phyloP scores from a whole-genome alignment of 2,113 vertebrate species.

The Vidua chalybeata region DNA sequence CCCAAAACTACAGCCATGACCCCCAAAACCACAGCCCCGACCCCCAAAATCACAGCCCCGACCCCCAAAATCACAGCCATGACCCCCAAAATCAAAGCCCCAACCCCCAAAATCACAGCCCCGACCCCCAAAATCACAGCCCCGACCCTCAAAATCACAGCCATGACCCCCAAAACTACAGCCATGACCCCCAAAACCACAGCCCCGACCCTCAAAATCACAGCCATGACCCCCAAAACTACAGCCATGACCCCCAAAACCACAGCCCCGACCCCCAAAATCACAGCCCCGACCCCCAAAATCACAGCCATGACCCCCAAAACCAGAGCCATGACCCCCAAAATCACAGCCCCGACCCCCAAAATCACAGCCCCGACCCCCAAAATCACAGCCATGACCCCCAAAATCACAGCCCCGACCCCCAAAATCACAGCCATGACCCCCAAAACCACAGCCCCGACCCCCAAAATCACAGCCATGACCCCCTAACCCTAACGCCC shows the following conservation, averaged over 20 bases:
- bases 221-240: neutral
- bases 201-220: neutral
- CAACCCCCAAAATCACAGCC: too few species aligned
- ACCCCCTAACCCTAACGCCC: too few species aligned
- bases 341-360: too few species aligned
- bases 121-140: accelerated
- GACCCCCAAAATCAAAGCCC: neutral
- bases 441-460: accelerated
- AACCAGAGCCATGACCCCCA: too few species aligned
- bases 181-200: too few species aligned
- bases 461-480: too few species aligned
- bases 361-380: accelerated
- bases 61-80: accelerated
- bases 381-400: neutral
- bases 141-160: neutral
- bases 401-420: neutral
- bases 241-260: too few species aligned
- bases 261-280: accelerated
- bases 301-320: too few species aligned
- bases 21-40: too few species aligned
- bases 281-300: accelerated
- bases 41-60: too few species aligned
- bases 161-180: too few species aligned
- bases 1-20: accelerated
- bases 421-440: accelerated